These are phyloP conservation scores for Prostheceraeus crozeri DNA, from an alignment of 2,888 invertebrate genomes.

Conservation along the genomic window DNA sequence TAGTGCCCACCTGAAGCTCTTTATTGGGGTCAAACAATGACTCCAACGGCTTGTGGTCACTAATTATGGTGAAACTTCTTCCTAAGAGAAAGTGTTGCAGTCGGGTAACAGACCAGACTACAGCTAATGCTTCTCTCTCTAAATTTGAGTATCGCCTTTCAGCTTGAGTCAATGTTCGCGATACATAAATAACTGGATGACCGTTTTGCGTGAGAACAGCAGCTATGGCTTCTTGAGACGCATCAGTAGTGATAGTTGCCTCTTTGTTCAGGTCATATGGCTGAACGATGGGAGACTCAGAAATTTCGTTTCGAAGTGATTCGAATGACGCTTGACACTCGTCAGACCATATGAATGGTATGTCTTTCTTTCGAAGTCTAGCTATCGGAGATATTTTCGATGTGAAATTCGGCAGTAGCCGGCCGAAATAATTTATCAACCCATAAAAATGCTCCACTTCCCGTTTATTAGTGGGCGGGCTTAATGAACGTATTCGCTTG, in stretches of 20 bases:
- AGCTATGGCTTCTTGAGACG: constrained; percentile 28
- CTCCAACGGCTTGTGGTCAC: constrained; percentile 30
- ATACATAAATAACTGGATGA: constrained; percentile 30
- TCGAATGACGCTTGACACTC: constrained; percentile 30
- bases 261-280: constrained; percentile 32
- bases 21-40: constrained; percentile 20
- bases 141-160: constrained; percentile 5
- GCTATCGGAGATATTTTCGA: constrained; percentile 35
- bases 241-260: constrained; percentile 31
- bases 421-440: constrained; percentile 35
- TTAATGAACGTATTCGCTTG: constrained; percentile 27
- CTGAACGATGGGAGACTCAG: constrained; percentile 20
- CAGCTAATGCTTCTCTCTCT: background rate
- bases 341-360: constrained; percentile 27
- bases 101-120: constrained; percentile 21
- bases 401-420: constrained; percentile 33
- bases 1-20: constrained; percentile 2
- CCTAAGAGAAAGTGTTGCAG: constrained; percentile 22
- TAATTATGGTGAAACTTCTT: constrained; percentile 4
- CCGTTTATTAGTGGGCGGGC: constrained; percentile 25
- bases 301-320: too few relatives aligned
- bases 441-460: constrained; percentile 31
- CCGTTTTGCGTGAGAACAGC: constrained; percentile 29
- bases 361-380: constrained; percentile 28
- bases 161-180: constrained; percentile 1